These are phyloP conservation scores for Sceloporus undulatus DNA, from an alignment of 2,113 vertebrate species.

Conservation along the genomic window DNA sequence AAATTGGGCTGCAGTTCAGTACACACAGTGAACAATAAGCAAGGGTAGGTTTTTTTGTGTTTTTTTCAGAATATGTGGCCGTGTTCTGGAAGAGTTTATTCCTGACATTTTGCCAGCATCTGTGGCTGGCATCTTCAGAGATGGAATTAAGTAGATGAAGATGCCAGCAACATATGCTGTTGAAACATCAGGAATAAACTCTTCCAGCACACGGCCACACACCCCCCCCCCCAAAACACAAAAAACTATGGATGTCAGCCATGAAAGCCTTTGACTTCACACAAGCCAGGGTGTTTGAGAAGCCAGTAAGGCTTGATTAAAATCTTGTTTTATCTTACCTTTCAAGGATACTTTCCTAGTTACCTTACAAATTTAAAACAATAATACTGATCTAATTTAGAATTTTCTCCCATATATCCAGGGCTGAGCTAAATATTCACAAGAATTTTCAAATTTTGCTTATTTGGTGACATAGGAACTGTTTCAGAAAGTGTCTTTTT, in stretches of 20 bases:
- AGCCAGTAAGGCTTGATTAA: neutral
- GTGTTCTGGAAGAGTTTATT: too few species aligned
- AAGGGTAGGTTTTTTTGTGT: too few species aligned
- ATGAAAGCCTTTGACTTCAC: too few species aligned
- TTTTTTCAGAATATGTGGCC: too few species aligned
- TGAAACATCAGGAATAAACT: too few species aligned
- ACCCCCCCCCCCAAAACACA: too few species aligned
- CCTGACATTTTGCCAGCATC: too few species aligned
- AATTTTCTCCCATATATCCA: neutral
- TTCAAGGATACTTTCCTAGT: neutral
- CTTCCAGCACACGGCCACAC: too few species aligned
- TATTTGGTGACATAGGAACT: neutral
- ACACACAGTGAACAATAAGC: neutral
- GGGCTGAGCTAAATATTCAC: neutral
- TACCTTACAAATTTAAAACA: neutral
- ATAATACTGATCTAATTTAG: neutral
- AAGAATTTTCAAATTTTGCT: neutral
- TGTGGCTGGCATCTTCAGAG: too few species aligned
- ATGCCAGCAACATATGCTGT: too few species aligned
- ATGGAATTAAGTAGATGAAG: too few species aligned
- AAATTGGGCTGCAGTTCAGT: conserved; percentile 19
- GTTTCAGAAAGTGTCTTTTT: neutral
- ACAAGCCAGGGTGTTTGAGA: neutral
- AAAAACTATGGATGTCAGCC: too few species aligned
- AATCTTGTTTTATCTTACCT: neutral